These are phyloP conservation scores for Acutogordius australiensis DNA, from an alignment of 2,888 invertebrate species.

Conservation along the genomic window DNA sequence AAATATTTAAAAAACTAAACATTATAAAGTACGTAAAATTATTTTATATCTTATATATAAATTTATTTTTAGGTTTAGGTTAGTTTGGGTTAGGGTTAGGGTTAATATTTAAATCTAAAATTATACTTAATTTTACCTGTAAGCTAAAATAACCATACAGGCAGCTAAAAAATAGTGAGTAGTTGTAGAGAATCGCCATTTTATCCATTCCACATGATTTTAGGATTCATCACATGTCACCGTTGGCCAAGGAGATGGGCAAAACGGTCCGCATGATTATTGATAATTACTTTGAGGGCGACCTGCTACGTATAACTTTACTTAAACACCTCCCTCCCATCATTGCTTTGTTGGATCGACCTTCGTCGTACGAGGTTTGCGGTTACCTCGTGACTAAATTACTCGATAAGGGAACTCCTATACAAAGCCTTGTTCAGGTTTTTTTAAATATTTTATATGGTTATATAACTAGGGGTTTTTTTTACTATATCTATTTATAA, in stretches of 20 bases:
- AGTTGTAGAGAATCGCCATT: no score
- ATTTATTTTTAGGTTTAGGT: no score
- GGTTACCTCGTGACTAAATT: slow-evolving; percentile 62
- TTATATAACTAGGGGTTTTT: no score
- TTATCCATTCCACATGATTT: not conserved
- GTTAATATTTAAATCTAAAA: no score
- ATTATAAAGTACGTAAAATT: slow-evolving; percentile 38
- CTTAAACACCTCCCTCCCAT: slow-evolving; percentile 57
- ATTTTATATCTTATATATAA: not conserved
- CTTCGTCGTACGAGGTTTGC: slow-evolving; percentile 46
- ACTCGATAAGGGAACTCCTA: slow-evolving; percentile 49
- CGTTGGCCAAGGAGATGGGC: slow-evolving; percentile 66
- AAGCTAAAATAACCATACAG: no score
- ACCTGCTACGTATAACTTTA: slow-evolving; percentile 53
- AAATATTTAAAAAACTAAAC: slow-evolving; percentile 58
- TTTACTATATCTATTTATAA: not conserved
- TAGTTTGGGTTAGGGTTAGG: no score
- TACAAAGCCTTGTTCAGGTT: no score
- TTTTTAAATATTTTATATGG: no score
- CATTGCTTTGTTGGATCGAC: slow-evolving; percentile 55
- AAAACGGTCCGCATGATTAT: slow-evolving; percentile 71
- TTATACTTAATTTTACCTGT: no score
- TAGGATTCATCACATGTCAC: slow-evolving; percentile 43
- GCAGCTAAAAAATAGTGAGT: no score
- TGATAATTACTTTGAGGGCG: slow-evolving; percentile 49